Percentiles rank a stretch among this genome's conserved stretches.
Conservation (phyloP, 2,113 vertebrate genomes). For the Tachysurus fulvidraco region DNA sequence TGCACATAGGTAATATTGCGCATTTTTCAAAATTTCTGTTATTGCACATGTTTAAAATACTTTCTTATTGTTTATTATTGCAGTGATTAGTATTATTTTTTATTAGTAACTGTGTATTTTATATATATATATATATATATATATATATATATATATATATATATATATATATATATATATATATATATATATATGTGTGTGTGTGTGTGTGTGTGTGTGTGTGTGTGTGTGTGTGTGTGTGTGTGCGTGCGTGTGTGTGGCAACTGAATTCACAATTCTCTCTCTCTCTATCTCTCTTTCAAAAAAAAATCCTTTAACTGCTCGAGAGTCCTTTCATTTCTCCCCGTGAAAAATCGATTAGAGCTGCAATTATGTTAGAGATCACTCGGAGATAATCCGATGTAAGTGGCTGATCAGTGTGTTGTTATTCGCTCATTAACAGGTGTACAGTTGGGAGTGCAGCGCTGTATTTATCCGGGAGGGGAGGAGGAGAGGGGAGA, state of each 20-base stretch:
- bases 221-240: neutral
- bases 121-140: too few species aligned
- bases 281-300: conserved; percentile 10
- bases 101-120: too few species aligned
- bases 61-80: too few species aligned
- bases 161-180: too few species aligned
- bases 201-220: too few species aligned
- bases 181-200: too few species aligned
- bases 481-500: neutral
- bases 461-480: conserved; percentile 37
- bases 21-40: too few species aligned
- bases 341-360: conserved; percentile 58
- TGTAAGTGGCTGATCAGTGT: conserved; percentile 59
- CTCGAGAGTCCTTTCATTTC: conserved; percentile 52
- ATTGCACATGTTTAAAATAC: too few species aligned
- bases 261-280: neutral
- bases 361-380: conserved; percentile 47
- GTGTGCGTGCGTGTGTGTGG: too few species aligned
- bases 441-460: conserved; percentile 55
- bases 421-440: conserved; percentile 62
- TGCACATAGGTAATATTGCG: too few species aligned
- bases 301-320: conserved; percentile 33
- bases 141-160: too few species aligned
- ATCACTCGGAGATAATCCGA: conserved; percentile 61
- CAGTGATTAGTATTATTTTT: too few species aligned